Base-by-base conservation (phyloP, 2,113 vertebrate species). In the Poicephalus meyeri region DNA sequence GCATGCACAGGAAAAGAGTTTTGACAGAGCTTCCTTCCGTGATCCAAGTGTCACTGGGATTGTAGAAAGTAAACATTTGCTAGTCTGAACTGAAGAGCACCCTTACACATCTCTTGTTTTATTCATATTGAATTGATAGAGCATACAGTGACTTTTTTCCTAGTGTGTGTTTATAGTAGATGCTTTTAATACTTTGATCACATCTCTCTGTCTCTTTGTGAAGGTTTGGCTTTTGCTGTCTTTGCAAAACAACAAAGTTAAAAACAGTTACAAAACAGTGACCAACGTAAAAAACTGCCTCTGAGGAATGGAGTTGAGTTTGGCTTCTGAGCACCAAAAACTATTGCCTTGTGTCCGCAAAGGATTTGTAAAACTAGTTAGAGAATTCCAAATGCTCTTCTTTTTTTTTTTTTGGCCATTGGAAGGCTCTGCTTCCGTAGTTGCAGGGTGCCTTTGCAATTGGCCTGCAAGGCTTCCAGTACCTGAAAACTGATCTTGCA, bases 361-460 rank as follows among this genome's bases (percentile, higher is more conserved):
- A 91, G 44, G 14, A 4, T 88, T 69, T 72, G 5, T 60, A 46
- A 63, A 29, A 42, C 16, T 25, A 5, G 17, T 15, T 6, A 2
- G 69, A 74, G 46, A 85, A 64, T 71, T 80, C 21, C 21, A 46
- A 81, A 35, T 33, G 11, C 11, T 61, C 4, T 13, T 85, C 4
- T 4, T 12, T 18, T 21, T 50, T 4, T 12, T 18, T 21, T 50
- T 56, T 31, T 3, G 0, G 2, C 3, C 56, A 12, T 44, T 80
- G 55, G 44, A 63, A 65, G 35, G 17, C 53, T 53, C n/a, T 63
- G 3, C 42, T 73, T 42, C 44, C 12, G 3, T 24, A 2, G 0
- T 58, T 70, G 20, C 21, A 31, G 37, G n/a, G 33, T 66, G 29
- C 35, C 5, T 3, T 29, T 37, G 17, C 29, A 37, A 20, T 7